A percentile compares a stretch with the other conserved stretches of the same genome.
Evolutionary conservation across 2,888 invertebrate species (phyloP).

Genomic region (Germaria angustata): DNA sequence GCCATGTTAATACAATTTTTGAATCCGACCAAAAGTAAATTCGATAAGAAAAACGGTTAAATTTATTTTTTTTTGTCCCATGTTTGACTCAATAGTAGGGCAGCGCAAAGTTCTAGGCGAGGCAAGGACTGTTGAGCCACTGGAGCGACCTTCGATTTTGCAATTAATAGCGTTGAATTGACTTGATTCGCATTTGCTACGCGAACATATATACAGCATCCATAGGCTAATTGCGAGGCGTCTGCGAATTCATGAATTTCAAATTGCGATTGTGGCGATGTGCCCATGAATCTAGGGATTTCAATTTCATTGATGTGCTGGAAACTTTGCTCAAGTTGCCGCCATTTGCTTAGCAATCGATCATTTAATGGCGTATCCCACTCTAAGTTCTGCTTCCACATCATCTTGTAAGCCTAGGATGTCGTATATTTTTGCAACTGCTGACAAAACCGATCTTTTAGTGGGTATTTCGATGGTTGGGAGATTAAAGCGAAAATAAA

Average conservation of each 20-base stretch:
- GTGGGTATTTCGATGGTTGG: constrained; percentile 13
- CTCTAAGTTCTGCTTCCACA: background rate
- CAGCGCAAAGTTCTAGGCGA: background rate
- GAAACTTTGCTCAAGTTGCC: too few species aligned
- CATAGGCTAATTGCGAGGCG: constrained; percentile 17
- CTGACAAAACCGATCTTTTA: constrained; percentile 19
- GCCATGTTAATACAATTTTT: constrained; percentile 1
- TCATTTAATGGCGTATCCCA: constrained; percentile 1
- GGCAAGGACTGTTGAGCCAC: constrained; percentile 3
- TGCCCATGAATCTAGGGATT: background rate
- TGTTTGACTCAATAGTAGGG: constrained; percentile 5
- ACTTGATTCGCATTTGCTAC: background rate
- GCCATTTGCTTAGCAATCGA: background rate
- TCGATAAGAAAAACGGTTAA: too few species aligned
- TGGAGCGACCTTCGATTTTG: constrained; percentile 18
- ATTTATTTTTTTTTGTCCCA: constrained; percentile 30
- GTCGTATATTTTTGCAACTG: constrained; percentile 51
- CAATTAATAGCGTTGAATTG: constrained; percentile 15
- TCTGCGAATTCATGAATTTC: too few species aligned
- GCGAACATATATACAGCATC: background rate
- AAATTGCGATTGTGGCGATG: background rate
- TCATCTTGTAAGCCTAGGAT: background rate
- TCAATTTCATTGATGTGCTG: too few species aligned
- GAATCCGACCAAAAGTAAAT: constrained; percentile 60
- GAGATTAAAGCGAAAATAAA: too few species aligned